Evolutionary conservation across 2,797 vertebrate genomes (phyloP), one percentile per base, ranked within the genome.

Genomic region (Anguilla megastoma): DNA sequence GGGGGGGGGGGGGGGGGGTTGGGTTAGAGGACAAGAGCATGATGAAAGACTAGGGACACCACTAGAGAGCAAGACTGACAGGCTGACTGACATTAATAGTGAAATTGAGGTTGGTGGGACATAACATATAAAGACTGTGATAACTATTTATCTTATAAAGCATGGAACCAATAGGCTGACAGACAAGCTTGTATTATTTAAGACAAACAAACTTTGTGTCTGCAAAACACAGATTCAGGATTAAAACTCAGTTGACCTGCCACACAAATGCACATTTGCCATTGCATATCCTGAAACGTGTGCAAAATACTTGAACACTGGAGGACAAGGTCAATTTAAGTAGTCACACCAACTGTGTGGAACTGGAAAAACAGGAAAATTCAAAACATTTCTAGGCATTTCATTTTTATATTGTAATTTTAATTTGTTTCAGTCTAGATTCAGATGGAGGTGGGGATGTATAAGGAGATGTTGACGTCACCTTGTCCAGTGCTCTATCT

Each of bases 91-190:
- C n/a, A 48, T 7, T 48, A 50, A 48, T n/a, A 50, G 45, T 24
- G 45, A n/a, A 82, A 50, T n/a, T 10, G 79, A n/a, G 21, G 41
- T 8, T n/a, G 45, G 41, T 36, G 7, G 18, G 74, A 36, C 7
- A 54, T 21, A 48, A 41, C 41, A 66, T 27, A n/a, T 18, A 69
- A 50, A 82, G 79, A 82, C 56, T n/a, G n/a, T 63, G 88, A 86
- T 36, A 76, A 41, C 60, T 1, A 69, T 14, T 63, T 36, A 54
- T 36, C 41, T 63, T 82, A 30, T 48, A n/a, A 88, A 48, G 45
- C 50, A 66, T 24, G 30, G 12, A 69, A 50, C 54, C 50, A 71
- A 21, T 63, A 27, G 30, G 74, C 21, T 48, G 60, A 56, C 66
- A 33, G 80, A 24, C 2, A 63, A 10, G 27, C 27, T 30, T 48